Conservation (phyloP, 2,113 vertebrate species). For the Tachysurus fulvidraco region DNA sequence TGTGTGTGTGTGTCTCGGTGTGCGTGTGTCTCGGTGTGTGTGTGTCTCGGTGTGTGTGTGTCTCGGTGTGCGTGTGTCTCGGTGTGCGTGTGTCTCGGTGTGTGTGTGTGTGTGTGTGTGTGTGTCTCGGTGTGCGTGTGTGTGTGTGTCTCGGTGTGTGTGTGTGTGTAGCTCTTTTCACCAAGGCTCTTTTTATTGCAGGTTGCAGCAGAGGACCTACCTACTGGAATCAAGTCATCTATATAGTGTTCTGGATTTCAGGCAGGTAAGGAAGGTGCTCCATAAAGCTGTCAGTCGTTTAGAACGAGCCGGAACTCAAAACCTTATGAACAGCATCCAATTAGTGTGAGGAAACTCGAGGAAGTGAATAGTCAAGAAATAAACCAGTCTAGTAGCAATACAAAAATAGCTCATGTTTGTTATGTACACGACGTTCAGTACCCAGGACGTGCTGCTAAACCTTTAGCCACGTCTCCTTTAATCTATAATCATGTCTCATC, state of each 20-base stretch:
- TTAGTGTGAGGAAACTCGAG: neutral
- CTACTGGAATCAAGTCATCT: slow-evolving; percentile 83
- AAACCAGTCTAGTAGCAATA: neutral
- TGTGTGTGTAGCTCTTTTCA: too few species aligned
- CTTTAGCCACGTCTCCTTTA: neutral
- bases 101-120: too few species aligned
- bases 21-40: too few species aligned
- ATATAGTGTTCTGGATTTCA: slow-evolving; percentile 87
- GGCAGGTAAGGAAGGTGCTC: slow-evolving; percentile 76
- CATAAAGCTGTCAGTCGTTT: neutral
- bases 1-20: too few species aligned
- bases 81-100: too few species aligned
- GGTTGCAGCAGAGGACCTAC: slow-evolving; percentile 83
- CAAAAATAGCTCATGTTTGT: neutral
- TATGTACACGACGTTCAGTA: neutral
- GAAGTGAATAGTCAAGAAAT: neutral
- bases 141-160: too few species aligned
- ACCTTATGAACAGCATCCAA: neutral
- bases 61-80: too few species aligned
- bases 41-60: too few species aligned
- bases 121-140: too few species aligned
- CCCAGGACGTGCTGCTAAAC: too few species aligned
- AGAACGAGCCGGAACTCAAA: neutral
- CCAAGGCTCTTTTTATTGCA: slow-evolving; percentile 64
- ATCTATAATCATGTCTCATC: neutral